These are phyloP conservation scores for Caenorhabditis sp. DNA, from an alignment of 2,888 invertebrate genomes.

Conservation along the genomic window DNA sequence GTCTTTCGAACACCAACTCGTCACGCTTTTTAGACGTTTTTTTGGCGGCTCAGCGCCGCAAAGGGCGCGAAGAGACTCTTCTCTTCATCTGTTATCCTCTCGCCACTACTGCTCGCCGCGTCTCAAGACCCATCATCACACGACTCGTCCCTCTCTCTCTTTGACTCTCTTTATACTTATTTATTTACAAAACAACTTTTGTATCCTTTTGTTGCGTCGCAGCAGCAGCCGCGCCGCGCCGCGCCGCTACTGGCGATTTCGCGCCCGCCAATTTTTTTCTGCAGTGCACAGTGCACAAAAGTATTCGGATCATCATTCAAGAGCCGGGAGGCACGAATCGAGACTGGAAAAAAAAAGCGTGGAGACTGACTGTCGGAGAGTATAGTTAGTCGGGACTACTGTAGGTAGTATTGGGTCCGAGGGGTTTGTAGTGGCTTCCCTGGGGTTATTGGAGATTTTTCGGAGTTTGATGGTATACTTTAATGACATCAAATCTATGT, in stretches of 20 bases:
- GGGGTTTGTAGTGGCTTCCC: too few species aligned
- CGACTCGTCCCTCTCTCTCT: conserved; percentile 15
- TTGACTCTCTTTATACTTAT: conserved; percentile 25
- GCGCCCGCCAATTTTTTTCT: conserved; percentile 40
- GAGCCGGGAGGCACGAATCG: conserved; percentile 40
- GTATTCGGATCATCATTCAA: conserved; percentile 44
- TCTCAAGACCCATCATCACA: conserved; percentile 17
- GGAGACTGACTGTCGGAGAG: not conserved
- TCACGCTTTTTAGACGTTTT: conserved; percentile 8
- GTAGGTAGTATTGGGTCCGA: too few species aligned
- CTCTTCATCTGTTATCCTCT: not conserved
- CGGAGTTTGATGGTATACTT: too few species aligned
- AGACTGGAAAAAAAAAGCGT: conserved; percentile 12
- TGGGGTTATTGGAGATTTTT: too few species aligned
- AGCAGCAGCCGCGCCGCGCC: not conserved
- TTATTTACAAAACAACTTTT: conserved; percentile 63
- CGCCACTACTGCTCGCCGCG: conserved; percentile 15
- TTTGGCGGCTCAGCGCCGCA: not conserved
- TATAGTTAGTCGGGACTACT: not conserved
- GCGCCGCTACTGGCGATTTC: conserved; percentile 16
- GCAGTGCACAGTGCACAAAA: conserved; percentile 19
- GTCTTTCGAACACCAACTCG: not conserved
- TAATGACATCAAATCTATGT: too few species aligned
- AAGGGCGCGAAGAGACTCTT: conserved; percentile 8
- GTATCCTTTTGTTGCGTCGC: conserved; percentile 37